phyloP scores from a whole-genome alignment of 2,113 vertebrate genomes.

The Ageneiosus marmoratus region DNA sequence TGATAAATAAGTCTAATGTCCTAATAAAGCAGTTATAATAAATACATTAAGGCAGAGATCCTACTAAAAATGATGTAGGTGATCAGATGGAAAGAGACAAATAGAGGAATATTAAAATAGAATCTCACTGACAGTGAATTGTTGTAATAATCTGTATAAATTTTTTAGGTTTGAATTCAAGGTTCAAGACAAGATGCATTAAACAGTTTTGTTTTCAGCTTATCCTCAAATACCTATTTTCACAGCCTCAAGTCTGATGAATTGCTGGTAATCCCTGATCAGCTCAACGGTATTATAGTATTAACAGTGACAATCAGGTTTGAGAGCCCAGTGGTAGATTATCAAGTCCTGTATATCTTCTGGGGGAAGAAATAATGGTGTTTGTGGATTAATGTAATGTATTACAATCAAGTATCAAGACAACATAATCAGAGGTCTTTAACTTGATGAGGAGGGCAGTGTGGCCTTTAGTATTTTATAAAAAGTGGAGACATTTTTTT shows the following conservation, averaged over 20 bases:
- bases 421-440: constrained; percentile 24
- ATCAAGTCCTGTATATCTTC: constrained; percentile 25
- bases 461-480: too few relatives aligned
- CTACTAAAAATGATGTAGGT: neutral
- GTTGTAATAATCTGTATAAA: neutral
- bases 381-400: constrained; percentile 32
- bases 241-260: constrained; percentile 39
- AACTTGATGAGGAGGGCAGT: neutral
- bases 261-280: constrained; percentile 40
- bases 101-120: neutral
- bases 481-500: too few relatives aligned
- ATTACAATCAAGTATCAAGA: constrained; percentile 32
- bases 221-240: constrained; percentile 38
- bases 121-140: neutral
- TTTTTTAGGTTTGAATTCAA: constrained; percentile 1
- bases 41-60: neutral
- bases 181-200: constrained; percentile 16
- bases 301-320: constrained; percentile 51
- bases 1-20: too few relatives aligned
- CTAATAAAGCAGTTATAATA: too few relatives aligned
- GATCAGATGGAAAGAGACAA: neutral
- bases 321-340: constrained; percentile 25
- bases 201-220: constrained; percentile 44
- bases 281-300: constrained; percentile 43
- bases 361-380: neutral